Conservation (phyloP, 2,797 vertebrate species). For the Jordanella pulchra region DNA sequence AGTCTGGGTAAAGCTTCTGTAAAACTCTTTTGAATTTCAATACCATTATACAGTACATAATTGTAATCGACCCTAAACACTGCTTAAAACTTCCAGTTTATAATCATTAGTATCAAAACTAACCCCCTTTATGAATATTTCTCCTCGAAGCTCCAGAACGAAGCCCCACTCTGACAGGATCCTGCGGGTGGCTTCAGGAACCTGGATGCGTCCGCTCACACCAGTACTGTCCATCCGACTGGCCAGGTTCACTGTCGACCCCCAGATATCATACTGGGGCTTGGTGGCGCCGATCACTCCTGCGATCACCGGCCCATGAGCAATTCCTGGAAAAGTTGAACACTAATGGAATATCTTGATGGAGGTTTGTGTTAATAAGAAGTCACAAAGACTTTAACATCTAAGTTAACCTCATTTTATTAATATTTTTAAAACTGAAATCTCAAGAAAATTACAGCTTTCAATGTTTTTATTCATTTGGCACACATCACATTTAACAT, state of each 20-base stretch:
- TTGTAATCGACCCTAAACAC: background rate
- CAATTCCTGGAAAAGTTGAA: slow-evolving; percentile 68
- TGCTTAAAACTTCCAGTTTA: background rate
- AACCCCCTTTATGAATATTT: slow-evolving; percentile 83
- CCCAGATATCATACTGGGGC: slow-evolving; percentile 85
- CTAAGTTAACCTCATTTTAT: too few species aligned
- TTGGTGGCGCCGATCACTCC: slow-evolving; percentile 82
- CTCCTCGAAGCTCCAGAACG: slow-evolving; percentile 77
- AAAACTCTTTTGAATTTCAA: background rate
- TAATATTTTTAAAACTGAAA: background rate
- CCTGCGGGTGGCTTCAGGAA: slow-evolving; percentile 73
- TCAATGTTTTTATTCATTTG: too few species aligned
- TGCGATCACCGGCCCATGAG: slow-evolving; percentile 80
- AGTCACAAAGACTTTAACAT: background rate
- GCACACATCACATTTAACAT: too few species aligned
- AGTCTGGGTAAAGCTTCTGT: background rate
- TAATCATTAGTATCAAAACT: slow-evolving; percentile 22
- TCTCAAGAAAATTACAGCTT: too few species aligned
- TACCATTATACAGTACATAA: background rate
- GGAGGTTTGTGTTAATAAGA: background rate
- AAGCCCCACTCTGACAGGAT: slow-evolving; percentile 81
- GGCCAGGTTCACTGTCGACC: slow-evolving; percentile 81
- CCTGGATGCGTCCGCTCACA: slow-evolving; percentile 80
- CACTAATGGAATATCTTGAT: background rate
- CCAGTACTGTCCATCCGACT: slow-evolving; percentile 85